Percentiles rank a stretch among this genome's conserved stretches.
phyloP scores from a whole-genome alignment of 2,888 invertebrate species.

The Lasioglossum oenotherae region DNA sequence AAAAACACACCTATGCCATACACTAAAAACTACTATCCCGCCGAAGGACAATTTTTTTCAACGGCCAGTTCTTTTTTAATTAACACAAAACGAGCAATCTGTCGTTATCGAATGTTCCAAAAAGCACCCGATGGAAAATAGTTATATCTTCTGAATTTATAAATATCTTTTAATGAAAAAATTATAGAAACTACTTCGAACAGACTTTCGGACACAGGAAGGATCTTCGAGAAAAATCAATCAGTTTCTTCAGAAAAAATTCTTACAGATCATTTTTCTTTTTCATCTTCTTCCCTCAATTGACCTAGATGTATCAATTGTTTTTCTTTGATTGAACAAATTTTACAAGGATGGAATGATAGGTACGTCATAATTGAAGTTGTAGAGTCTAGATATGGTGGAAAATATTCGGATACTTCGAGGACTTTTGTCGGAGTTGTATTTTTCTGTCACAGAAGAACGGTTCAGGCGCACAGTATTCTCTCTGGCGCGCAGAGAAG shows the following conservation, averaged over 20 bases:
- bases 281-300: neutral
- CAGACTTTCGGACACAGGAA: neutral
- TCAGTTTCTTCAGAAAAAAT: neutral
- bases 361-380: neutral
- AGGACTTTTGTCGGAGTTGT: conserved; percentile 23
- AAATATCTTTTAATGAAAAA: neutral
- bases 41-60: neutral
- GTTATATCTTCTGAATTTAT: neutral
- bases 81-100: neutral
- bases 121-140: neutral
- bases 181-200: neutral
- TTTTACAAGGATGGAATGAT: neutral
- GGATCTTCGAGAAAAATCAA: neutral
- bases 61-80: neutral
- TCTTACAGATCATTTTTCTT: neutral
- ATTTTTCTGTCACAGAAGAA: conserved; percentile 54
- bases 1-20: neutral
- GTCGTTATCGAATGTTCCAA: neutral
- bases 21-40: neutral
- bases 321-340: neutral
- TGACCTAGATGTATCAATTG: neutral
- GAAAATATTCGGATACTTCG: neutral
- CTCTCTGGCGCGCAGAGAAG: conserved; percentile 60
- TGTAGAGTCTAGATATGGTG: neutral
- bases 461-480: conserved; percentile 61